Base-by-base conservation (phyloP, 2,888 invertebrate species). In the Eilema griseolum region DNA sequence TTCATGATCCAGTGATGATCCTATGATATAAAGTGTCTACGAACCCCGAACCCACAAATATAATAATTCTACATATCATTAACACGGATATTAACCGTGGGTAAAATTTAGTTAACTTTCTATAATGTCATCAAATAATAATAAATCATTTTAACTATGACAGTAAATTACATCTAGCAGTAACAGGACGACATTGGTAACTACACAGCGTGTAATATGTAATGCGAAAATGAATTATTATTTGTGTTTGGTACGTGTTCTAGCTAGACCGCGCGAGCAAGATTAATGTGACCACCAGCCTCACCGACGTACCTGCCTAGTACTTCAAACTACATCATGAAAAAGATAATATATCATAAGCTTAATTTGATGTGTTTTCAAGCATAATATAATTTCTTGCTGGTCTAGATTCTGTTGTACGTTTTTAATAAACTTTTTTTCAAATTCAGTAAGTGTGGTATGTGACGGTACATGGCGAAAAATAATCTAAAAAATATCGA, bases 211-310 rank as follows among this genome's bases (percentile, higher is more conserved):
- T 79, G 82, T 80, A 79, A 81, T 71, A 69, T 74, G 74, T 74
- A 79, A 79, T 82, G 69, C 60, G 71, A 77, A 72, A 72, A 75
- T 80, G 75, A 82, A 75, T 80, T 82, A 82, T 80, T 82, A 80
- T 82, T 79, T 82, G 73, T 82, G 79, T 81, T 77, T 71, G 77
- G 71, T 82, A 86, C 82, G 81, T 83, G 24, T 57, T 14, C 74
- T 70, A 73, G 78, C 79, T 79, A 76, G 68, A 71, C 67, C 73
- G 72, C 77, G 72, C 57, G 72, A 78, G 75, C 64, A 82, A 79
- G 86, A 86, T 85, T 82, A 85, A 86, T 86, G 81, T 79, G 62
- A 68, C 73, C 71, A 24, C 56, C 78, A 68, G 77, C 72, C 67
- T 70, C 74, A 66, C 61, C 52, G 31, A 52, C 37, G 66, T 67